Evolutionary conservation across 2,797 vertebrate species (phyloP), one percentile per base, ranked within the genome.

Genomic region (Amblyopsis hoosieri): DNA sequence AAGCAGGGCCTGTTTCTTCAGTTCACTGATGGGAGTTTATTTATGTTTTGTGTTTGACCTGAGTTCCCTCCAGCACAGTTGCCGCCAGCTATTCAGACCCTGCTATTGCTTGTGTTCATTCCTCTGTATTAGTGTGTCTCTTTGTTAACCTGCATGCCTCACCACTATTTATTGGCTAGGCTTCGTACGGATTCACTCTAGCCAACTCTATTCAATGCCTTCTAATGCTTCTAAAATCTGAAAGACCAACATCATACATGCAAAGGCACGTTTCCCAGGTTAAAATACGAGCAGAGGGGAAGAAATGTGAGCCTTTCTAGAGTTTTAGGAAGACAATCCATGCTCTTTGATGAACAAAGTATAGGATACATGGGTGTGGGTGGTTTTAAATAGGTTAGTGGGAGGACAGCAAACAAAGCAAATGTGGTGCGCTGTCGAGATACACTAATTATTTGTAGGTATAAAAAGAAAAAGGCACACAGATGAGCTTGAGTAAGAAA

Each of bases 381-480:
- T 62, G 69, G 81, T 51, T 82, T 83, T 81, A 90, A 88, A 87
- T 91, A 85, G 86, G 86, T 89, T 91, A 88, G 64, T 54, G 12
- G 78, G 56, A 84, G 82, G 70, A 75, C 57, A 72, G 49, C 42
- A 60, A 62, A 68, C 51, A 77, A 76, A 79, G 78, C 66, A 84
- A 82, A 74, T 79, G 69, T 69, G 66, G 75, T 74, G 75, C 69
- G 67, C 67, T 71, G 62, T 85, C 67, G 71, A 53, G 62, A 80
- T 80, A 60, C 76, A 79, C 79, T 87, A 82, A 90, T 90, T 90
- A 88, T 89, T 85, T 87, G 74, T 65, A 80, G 82, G 78, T 87
- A 88, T 87, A 88, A 90, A 90, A 91, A 86, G 76, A 86, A 88
- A 63, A 85, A 83, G 74, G 67, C 47, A 64, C 68, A 76, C 71